Evolutionary conservation across 2,113 vertebrate species (phyloP).

Genomic region (Pavo muticus): DNA sequence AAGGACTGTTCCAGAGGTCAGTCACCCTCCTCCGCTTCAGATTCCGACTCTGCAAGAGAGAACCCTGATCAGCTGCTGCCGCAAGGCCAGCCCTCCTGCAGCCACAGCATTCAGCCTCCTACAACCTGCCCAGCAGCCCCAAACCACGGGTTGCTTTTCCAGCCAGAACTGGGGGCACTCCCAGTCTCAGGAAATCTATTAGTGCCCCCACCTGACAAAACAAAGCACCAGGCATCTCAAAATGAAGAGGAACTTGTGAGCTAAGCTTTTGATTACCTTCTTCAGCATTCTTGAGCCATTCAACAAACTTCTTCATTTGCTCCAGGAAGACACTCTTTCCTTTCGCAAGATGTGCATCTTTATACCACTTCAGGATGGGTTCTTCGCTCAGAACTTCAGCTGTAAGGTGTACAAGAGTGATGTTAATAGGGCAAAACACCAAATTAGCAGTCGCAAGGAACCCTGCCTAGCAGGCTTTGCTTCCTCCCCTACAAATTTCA

Average conservation of each 20-base stretch:
- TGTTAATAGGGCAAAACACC: neutral
- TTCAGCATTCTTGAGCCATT: slow-evolving; percentile 98
- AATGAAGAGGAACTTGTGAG: neutral
- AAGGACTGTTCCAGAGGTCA: slow-evolving; percentile 81
- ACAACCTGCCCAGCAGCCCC: fast-evolving
- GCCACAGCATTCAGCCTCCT: neutral
- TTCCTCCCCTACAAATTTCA: neutral
- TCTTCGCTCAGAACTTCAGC: slow-evolving; percentile 98
- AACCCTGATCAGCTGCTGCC: neutral
- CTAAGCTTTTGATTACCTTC: slow-evolving; percentile 84
- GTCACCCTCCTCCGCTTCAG: slow-evolving; percentile 96
- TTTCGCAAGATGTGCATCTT: slow-evolving; percentile 91
- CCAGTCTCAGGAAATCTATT: neutral
- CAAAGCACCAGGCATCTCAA: neutral
- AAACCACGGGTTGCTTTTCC: fast-evolving
- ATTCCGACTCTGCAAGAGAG: slow-evolving; percentile 91
- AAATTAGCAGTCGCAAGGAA: fast-evolving
- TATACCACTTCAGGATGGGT: slow-evolving; percentile 98
- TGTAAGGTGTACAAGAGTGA: slow-evolving; percentile 50
- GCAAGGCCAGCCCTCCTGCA: fast-evolving
- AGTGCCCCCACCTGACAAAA: fast-evolving
- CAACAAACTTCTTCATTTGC: slow-evolving; percentile 99
- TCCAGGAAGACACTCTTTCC: slow-evolving; percentile 98
- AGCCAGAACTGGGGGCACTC: neutral
- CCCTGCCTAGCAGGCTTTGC: neutral